Percentiles rank a stretch among this genome's conserved stretches.
Conservation (phyloP, 2,113 vertebrate species). For the Salvelinus alpinus region DNA sequence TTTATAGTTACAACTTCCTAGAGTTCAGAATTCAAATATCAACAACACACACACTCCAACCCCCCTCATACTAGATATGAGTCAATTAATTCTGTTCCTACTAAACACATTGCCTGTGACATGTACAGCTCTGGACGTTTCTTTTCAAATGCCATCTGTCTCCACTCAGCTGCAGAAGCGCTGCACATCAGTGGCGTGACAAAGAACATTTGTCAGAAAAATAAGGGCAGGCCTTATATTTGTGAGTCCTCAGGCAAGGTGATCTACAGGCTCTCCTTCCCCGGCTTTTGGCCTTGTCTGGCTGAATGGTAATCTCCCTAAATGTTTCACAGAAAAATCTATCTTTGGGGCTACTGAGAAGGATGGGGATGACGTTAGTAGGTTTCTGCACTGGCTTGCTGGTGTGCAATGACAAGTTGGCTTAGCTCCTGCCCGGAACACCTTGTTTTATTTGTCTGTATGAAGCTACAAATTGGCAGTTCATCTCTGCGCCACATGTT, state of each 20-base stretch:
- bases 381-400: too few relatives aligned
- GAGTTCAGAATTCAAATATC: too few relatives aligned
- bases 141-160: conserved; percentile 45
- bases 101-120: conserved; percentile 28
- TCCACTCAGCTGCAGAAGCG: conserved; percentile 17
- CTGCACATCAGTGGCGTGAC: conserved; percentile 32
- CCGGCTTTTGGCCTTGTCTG: conserved; percentile 24
- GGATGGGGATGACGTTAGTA: too few relatives aligned
- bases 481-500: too few relatives aligned
- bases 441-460: too few relatives aligned
- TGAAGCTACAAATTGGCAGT: too few relatives aligned
- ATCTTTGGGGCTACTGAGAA: not conserved
- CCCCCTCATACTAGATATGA: conserved; percentile 1
- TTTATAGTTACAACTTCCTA: too few relatives aligned
- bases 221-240: conserved; percentile 37
- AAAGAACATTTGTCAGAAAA: conserved; percentile 52
- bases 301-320: conserved; percentile 1
- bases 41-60: too few relatives aligned
- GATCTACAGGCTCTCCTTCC: conserved; percentile 30
- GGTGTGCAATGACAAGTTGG: too few relatives aligned
- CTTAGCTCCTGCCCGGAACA: too few relatives aligned
- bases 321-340: not conserved
- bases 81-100: conserved; percentile 30
- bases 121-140: conserved; percentile 23
- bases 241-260: conserved; percentile 46